Base-by-base conservation (phyloP, 1,140 invertebrate genomes). In the Drosophila pseudoananassae region DNA sequence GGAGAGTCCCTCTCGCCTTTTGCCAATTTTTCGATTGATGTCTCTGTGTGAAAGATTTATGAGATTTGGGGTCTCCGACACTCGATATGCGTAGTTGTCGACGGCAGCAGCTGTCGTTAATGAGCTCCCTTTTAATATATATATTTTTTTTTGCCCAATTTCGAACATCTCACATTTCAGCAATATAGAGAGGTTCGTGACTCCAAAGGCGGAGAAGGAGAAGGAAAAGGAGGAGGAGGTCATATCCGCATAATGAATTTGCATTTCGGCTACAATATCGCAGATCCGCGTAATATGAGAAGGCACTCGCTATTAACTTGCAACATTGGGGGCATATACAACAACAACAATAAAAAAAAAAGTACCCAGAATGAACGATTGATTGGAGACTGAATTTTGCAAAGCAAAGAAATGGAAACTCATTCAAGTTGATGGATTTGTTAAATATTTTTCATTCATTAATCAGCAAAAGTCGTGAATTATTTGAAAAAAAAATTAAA, bases 201-300 rank as follows among this genome's bases (percentile, higher is more conserved):
- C 45, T 66, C 50, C 38, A 9, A 6, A 47, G 8, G n/a, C 1
- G n/a, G 36, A 12, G 9, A 12, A 10, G n/a, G 9, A 38, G 36
- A 64, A 46, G 20, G 43, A 36, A 23, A 31, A 57, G 61, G 56
- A 46, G 20, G 43, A 36, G 23, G 43, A 57, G 61, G 56, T 61
- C 61, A 65, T 65, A 65, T 65, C 61, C 61, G 61, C 61, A 65
- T 65, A 66, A 63, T 66, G 45, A 66, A 66, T 66, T 66, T 66
- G 63, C 63, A 66, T 63, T 66, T 66, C 20, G 17, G 31, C 46
- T 25, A 64, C 46, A 66, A 64, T 66, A 63, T 66, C 46, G 45
- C 58, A 25, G 63, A 64, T 60, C 46, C 12, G 63, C 33, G 63
- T 33, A 51, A 66, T 66, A 63, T 4, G 63, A 66, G 17, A 10